Evolutionary conservation across 1,140 invertebrate species (phyloP).

Genomic region (Ruditapes philippinarum): DNA sequence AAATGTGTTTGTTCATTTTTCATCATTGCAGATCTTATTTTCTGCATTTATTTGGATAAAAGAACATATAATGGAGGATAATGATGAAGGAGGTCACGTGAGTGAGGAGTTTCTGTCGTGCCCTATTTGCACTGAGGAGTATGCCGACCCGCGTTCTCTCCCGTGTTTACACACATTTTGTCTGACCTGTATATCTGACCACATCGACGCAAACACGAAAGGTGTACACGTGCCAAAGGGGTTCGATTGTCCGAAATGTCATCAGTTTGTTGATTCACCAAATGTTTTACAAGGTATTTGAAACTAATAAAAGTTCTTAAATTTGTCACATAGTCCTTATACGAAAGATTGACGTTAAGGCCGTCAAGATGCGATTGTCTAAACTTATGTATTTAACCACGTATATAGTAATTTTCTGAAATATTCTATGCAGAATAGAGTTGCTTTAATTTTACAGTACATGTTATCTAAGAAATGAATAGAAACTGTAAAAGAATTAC

Average conservation of each 20-base stretch:
- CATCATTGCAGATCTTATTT: background rate
- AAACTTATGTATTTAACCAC: too few relatives aligned
- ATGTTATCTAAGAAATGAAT: too few relatives aligned
- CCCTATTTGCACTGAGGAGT: slow-evolving; percentile 68
- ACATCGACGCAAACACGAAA: slow-evolving; percentile 61
- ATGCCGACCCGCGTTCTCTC: slow-evolving; percentile 58
- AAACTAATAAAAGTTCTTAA: too few relatives aligned
- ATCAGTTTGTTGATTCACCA: slow-evolving; percentile 57
- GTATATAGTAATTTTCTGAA: too few relatives aligned
- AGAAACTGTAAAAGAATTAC: too few relatives aligned
- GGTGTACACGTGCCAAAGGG: slow-evolving; percentile 58
- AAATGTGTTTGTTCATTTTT: too few relatives aligned
- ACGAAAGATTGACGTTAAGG: too few relatives aligned
- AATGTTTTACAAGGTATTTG: slow-evolving; percentile 35
- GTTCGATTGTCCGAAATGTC: slow-evolving; percentile 61
- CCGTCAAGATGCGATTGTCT: too few relatives aligned
- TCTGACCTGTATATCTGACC: slow-evolving; percentile 65
- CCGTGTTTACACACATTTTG: slow-evolving; percentile 69
- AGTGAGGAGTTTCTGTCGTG: slow-evolving; percentile 65
- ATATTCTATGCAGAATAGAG: too few relatives aligned
- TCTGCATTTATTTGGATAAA: background rate
- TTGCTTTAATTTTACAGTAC: too few relatives aligned
- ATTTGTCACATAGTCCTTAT: too few relatives aligned
- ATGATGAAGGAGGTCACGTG: slow-evolving; percentile 18
- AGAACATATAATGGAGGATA: slow-evolving; percentile 14